phyloP scores from a whole-genome alignment of 2,113 vertebrate genomes.

The Lasiurus cinereus region DNA sequence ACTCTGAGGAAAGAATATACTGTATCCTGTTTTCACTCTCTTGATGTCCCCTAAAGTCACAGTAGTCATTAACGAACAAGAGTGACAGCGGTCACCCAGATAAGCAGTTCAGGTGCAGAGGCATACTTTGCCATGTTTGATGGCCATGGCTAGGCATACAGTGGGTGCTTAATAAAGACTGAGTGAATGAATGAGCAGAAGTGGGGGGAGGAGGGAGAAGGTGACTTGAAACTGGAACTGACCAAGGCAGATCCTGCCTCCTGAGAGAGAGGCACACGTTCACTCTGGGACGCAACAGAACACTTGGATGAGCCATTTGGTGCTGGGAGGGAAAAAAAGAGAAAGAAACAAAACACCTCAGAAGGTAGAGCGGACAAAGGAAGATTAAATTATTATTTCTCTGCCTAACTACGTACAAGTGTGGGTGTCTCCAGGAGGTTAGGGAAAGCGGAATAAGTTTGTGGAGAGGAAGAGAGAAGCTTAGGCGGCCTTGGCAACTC shows the following conservation, averaged over 20 bases:
- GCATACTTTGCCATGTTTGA: not conserved
- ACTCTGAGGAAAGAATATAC: not conserved
- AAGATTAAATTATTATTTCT: not conserved
- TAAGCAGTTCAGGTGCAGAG: not conserved
- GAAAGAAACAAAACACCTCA: not conserved
- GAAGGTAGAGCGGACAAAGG: not conserved
- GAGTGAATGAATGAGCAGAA: not conserved
- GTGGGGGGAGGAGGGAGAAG: not conserved
- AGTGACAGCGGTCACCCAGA: not conserved
- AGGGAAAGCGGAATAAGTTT: not conserved
- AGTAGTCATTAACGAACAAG: not conserved
- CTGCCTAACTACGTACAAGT: not conserved
- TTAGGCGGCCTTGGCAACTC: not conserved
- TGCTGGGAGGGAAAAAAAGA: too few species aligned
- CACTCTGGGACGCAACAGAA: not conserved
- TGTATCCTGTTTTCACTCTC: slow-evolving; percentile 18
- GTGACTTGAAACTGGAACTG: not conserved
- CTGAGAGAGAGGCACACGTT: not conserved
- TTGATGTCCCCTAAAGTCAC: not conserved
- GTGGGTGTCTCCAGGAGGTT: not conserved
- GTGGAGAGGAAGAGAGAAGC: not conserved
- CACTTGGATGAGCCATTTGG: not conserved
- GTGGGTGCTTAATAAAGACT: not conserved
- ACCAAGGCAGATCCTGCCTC: not conserved
- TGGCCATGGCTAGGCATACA: not conserved